phyloP scores from a whole-genome alignment of 2,888 invertebrate species.

The Rotaria sp. region DNA sequence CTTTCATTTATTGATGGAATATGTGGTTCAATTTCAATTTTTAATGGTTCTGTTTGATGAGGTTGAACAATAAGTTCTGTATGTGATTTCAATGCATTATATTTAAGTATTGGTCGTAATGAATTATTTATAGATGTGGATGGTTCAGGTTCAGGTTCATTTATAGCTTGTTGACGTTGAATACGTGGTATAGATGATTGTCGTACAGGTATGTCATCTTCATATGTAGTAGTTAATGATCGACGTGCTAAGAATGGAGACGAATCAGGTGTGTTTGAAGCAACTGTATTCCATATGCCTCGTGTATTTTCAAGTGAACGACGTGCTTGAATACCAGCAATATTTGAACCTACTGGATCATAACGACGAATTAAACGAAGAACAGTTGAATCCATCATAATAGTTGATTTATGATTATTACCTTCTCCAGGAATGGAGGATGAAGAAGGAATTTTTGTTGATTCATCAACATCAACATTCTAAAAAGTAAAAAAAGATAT shows the following conservation, averaged over 20 bases:
- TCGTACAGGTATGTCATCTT: not conserved
- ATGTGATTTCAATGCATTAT: not conserved
- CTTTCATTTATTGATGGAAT: not conserved
- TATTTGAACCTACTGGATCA: not conserved
- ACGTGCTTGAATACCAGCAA: not conserved
- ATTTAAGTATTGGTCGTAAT: not conserved
- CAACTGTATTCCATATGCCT: not conserved
- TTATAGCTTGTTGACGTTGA: not conserved
- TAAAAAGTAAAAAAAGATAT: not conserved
- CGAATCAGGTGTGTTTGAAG: not conserved
- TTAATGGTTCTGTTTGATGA: not conserved
- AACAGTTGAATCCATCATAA: conserved; percentile 20
- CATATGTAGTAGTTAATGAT: not conserved
- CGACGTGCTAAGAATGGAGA: not conserved
- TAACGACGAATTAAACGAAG: conserved; percentile 23
- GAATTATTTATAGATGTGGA: not conserved
- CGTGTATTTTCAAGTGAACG: not conserved
- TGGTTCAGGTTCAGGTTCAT: not conserved
- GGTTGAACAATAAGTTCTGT: conserved; percentile 17
- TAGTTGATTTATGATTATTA: not conserved
- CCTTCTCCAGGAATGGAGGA: not conserved
- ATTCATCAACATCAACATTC: not conserved
- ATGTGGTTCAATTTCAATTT: not conserved
- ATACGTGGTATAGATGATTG: not conserved
- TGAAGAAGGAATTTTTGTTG: not conserved